phyloP scores from a whole-genome alignment of 1,140 invertebrate genomes.

The Hyposmocoma kahamanoa region DNA sequence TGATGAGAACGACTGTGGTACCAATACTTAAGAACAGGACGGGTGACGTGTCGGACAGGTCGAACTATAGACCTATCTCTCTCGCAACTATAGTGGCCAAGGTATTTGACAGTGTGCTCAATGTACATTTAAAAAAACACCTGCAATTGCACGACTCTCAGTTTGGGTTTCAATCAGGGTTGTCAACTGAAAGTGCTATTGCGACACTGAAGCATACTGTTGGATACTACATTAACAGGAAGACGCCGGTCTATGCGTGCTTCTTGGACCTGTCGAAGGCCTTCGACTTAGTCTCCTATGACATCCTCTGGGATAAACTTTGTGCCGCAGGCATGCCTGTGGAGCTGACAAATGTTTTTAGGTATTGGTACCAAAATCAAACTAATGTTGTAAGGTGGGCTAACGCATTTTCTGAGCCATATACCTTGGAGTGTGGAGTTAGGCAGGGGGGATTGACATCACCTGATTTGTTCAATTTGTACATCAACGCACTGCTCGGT shows the following conservation, averaged over 20 bases:
- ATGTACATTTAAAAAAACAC: neutral
- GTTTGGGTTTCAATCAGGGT: no score
- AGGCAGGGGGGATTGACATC: neutral
- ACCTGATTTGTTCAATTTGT: no score
- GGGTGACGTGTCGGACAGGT: neutral
- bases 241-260: neutral
- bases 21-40: neutral
- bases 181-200: neutral
- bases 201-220: neutral
- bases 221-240: neutral
- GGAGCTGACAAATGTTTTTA: neutral
- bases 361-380: no score
- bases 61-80: neutral
- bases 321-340: neutral
- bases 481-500: no score
- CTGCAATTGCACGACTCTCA: neutral
- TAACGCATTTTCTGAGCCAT: neutral
- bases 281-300: no score
- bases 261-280: no score
- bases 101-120: neutral
- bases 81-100: no score
- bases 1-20: neutral
- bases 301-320: no score
- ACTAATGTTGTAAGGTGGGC: neutral
- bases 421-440: neutral